Conservation (phyloP, 2,888 invertebrate genomes). For the Bombylius major region DNA sequence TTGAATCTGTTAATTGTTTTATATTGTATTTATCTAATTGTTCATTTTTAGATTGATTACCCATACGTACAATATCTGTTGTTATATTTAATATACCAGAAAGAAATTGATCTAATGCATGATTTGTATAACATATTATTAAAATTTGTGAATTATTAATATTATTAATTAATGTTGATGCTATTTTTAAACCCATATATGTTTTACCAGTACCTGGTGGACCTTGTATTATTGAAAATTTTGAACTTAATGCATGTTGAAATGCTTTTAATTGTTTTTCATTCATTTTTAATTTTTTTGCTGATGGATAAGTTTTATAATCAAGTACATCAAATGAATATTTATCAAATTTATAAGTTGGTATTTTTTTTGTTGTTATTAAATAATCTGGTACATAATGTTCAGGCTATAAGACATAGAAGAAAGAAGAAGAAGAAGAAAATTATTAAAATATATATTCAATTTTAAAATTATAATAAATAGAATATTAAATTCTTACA, state of each 20-base stretch:
- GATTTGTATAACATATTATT: slow-evolving; percentile 73
- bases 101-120: slow-evolving; percentile 76
- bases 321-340: slow-evolving; percentile 19
- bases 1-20: slow-evolving; percentile 14
- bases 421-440: neutral
- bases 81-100: slow-evolving; percentile 51
- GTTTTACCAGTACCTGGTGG: slow-evolving; percentile 86
- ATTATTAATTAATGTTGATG: slow-evolving; percentile 52
- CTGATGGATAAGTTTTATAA: slow-evolving; percentile 38
- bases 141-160: slow-evolving; percentile 45
- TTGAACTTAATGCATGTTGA: slow-evolving; percentile 51
- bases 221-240: slow-evolving; percentile 71
- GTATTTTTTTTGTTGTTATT: slow-evolving; percentile 12
- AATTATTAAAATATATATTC: neutral
- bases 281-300: slow-evolving; percentile 43
- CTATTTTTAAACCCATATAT: slow-evolving; percentile 62
- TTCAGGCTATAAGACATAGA: slow-evolving; percentile 9
- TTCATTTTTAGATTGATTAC: slow-evolving; percentile 52
- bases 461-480: neutral
- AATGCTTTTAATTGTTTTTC: slow-evolving; percentile 54
- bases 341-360: slow-evolving; percentile 18
- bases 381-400: slow-evolving; percentile 32
- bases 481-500: slow-evolving; percentile 23
- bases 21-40: slow-evolving; percentile 42
- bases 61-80: slow-evolving; percentile 50